phyloP scores from a whole-genome alignment of 2,888 invertebrate genomes.

The Caenorhabditis becei region DNA sequence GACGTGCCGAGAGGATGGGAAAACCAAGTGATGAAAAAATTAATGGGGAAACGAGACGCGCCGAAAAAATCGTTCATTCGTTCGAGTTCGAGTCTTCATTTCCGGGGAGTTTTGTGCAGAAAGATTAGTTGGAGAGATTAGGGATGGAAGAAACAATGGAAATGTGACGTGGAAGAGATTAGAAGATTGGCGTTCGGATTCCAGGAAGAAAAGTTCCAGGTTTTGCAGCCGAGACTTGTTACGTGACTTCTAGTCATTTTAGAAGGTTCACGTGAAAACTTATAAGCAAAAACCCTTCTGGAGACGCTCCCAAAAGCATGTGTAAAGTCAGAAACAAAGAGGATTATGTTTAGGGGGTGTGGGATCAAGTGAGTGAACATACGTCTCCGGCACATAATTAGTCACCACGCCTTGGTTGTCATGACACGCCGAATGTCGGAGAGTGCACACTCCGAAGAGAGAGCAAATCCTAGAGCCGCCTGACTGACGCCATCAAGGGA shows the following conservation, averaged over 20 bases:
- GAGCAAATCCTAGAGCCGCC: conserved; percentile 44
- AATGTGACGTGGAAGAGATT: neutral
- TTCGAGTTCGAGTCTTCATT: neutral
- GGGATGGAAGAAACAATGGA: neutral
- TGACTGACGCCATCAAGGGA: conserved; percentile 44
- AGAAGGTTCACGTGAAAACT: too few relatives aligned
- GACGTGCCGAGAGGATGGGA: conserved; percentile 13
- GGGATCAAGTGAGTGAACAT: neutral
- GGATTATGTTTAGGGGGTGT: neutral
- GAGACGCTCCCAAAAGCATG: neutral
- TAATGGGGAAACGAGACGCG: conserved; percentile 1
- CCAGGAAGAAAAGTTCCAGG: neutral
- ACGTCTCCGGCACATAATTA: neutral
- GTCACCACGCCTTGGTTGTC: conserved; percentile 1
- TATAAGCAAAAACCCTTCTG: neutral
- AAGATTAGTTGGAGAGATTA: too few relatives aligned
- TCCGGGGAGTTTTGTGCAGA: too few relatives aligned
- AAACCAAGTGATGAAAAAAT: conserved; percentile 16
- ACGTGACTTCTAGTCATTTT: too few relatives aligned
- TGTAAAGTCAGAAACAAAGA: neutral
- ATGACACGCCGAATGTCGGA: conserved; percentile 11
- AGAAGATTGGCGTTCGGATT: neutral
- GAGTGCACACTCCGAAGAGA: conserved; percentile 6
- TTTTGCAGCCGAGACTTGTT: too few relatives aligned
- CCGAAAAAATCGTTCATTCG: neutral